Percentiles rank a stretch among this genome's conserved stretches.
These are phyloP conservation scores for Schizotus pectinicornis DNA, from an alignment of 2,888 invertebrate genomes.

Conservation along the genomic window DNA sequence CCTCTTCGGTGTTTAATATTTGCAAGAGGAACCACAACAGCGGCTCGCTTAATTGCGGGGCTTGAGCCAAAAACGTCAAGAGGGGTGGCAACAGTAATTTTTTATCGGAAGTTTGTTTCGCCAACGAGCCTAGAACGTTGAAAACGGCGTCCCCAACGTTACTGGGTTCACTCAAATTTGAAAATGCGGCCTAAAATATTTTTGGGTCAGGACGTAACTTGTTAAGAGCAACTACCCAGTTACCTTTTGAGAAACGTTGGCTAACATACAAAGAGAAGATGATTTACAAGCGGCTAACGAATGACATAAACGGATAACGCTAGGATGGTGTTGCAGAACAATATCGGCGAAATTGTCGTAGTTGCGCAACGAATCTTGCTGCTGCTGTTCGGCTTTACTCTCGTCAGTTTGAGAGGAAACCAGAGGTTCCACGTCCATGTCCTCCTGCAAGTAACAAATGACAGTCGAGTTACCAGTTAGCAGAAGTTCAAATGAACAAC, in stretches of 20 bases:
- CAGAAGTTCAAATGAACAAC: too few species aligned
- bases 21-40: slow-evolving; percentile 83
- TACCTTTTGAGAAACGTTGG: slow-evolving; percentile 54
- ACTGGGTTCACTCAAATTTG: slow-evolving; percentile 67
- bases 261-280: slow-evolving; percentile 72
- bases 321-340: slow-evolving; percentile 75
- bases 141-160: slow-evolving; percentile 89
- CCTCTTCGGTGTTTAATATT: slow-evolving; percentile 77
- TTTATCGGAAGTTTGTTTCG: slow-evolving; percentile 77
- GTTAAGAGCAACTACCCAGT: slow-evolving; percentile 1
- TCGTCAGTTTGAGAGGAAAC: slow-evolving; percentile 79
- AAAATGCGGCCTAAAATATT: slow-evolving; percentile 40
- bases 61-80: slow-evolving; percentile 68
- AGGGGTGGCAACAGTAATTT: slow-evolving; percentile 79
- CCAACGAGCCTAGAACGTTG: slow-evolving; percentile 78
- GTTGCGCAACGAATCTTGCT: slow-evolving; percentile 50
- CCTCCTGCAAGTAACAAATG: slow-evolving; percentile 46
- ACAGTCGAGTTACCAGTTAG: too few species aligned
- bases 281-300: slow-evolving; percentile 79
- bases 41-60: slow-evolving; percentile 79
- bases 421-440: slow-evolving; percentile 55
- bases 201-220: slow-evolving; percentile 11
- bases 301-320: slow-evolving; percentile 83
- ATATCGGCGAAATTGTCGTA: slow-evolving; percentile 69
- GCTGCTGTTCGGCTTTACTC: slow-evolving; percentile 75